A percentile compares a stretch with the other conserved stretches of the same genome.
Evolutionary conservation across 2,113 vertebrate species (phyloP).

Genomic region (Hystrix brachyura): DNA sequence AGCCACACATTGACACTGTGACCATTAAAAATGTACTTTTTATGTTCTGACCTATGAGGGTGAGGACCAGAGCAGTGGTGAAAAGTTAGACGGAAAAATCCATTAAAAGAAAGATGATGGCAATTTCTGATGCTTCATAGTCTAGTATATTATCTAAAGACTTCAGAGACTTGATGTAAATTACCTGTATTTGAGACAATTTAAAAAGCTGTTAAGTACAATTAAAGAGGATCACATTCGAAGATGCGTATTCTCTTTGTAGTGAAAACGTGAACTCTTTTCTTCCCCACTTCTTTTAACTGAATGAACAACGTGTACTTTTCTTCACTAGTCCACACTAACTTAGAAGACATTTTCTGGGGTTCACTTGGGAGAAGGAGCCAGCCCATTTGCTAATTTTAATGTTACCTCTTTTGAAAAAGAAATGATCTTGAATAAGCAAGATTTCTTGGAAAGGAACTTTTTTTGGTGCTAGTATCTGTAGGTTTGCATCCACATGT

Average conservation of each 20-base stretch:
- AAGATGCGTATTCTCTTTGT: background rate
- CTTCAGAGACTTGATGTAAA: background rate
- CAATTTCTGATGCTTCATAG: background rate
- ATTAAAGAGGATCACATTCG: background rate
- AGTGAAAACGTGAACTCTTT: background rate
- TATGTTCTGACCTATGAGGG: background rate
- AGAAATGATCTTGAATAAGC: background rate
- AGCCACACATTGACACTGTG: background rate
- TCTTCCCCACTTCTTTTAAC: background rate
- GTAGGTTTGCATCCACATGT: background rate
- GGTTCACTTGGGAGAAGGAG: background rate
- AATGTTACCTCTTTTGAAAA: background rate
- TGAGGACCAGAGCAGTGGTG: background rate
- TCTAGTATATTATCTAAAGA: background rate
- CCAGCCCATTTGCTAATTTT: background rate
- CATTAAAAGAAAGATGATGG: background rate
- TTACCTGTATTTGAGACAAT: background rate
- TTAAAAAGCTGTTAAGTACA: conserved; percentile 29
- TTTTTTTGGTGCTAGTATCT: background rate
- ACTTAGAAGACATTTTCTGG: background rate
- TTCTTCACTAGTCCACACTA: background rate
- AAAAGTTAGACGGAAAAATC: conserved; percentile 45
- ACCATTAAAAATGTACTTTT: background rate
- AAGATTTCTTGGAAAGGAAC: background rate
- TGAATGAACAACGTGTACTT: background rate